These are phyloP conservation scores for Leucopternis melanops DNA, from an alignment of 2,113 vertebrate species.

Conservation along the genomic window DNA sequence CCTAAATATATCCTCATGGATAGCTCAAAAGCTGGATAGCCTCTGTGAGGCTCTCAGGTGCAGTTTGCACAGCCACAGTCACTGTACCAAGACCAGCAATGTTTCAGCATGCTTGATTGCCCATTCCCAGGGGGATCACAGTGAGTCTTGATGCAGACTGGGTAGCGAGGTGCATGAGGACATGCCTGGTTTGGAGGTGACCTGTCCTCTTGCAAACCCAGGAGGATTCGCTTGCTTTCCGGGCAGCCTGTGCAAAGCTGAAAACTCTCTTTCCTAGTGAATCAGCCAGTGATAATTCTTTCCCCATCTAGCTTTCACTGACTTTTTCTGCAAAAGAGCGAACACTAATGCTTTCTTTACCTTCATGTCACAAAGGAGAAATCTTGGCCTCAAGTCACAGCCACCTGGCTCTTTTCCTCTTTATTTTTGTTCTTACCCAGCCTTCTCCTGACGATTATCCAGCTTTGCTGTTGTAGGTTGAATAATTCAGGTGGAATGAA, in stretches of 20 bases:
- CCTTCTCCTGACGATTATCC: background rate
- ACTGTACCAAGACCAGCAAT: background rate
- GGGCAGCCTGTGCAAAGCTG: background rate
- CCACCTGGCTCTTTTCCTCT: background rate
- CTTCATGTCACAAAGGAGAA: background rate
- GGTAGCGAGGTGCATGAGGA: background rate
- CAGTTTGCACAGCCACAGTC: background rate
- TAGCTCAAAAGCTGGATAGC: background rate
- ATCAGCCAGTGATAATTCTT: background rate
- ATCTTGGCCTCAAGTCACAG: background rate
- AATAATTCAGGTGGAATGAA: conserved; percentile 48
- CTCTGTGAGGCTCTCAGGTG: background rate
- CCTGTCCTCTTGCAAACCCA: background rate
- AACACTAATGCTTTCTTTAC: background rate
- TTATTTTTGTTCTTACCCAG: background rate
- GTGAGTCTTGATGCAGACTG: background rate
- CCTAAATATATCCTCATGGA: background rate
- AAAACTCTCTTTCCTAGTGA: background rate
- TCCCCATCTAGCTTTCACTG: background rate
- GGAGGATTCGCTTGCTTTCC: background rate
- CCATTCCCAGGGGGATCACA: background rate
- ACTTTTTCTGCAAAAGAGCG: background rate
- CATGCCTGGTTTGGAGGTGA: background rate
- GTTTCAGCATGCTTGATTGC: background rate
- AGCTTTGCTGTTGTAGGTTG: background rate